Conservation (phyloP, 2,113 vertebrate species). For the Ictidomys tridecemlineatus region DNA sequence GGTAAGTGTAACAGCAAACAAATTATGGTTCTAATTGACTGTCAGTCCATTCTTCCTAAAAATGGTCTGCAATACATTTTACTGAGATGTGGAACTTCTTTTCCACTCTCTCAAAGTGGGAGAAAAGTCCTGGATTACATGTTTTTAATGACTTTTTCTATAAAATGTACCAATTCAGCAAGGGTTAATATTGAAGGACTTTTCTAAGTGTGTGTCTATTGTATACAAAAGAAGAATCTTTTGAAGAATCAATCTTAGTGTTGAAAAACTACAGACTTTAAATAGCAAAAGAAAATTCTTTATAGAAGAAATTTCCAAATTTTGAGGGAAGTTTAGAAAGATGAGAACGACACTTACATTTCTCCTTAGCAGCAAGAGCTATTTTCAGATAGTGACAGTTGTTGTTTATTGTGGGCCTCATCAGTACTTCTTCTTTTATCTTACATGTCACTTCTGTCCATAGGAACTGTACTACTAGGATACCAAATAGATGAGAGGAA, state of each 20-base stretch:
- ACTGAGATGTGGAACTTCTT: background rate
- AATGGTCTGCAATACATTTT: background rate
- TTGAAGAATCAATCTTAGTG: background rate
- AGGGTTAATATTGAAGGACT: background rate
- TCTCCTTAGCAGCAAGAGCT: background rate
- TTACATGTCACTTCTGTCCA: background rate
- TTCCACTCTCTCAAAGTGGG: background rate
- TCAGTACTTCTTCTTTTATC: background rate
- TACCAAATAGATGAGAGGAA: background rate
- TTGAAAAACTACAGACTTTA: slow-evolving; percentile 50
- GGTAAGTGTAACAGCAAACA: slow-evolving; percentile 87
- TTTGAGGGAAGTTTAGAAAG: slow-evolving; percentile 17
- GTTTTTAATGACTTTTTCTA: background rate
- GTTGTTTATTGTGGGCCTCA: background rate
- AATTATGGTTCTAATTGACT: background rate
- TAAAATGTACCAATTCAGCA: slow-evolving; percentile 28
- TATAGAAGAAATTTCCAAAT: background rate
- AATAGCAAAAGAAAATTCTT: slow-evolving; percentile 46
- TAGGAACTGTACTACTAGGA: background rate
- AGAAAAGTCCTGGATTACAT: background rate
- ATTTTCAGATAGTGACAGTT: background rate
- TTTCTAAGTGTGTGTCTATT: background rate
- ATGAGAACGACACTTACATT: background rate
- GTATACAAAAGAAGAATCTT: background rate
- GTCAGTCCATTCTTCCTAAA: background rate